Evolutionary conservation across 2,888 invertebrate species (phyloP).

Genomic region (Strigamia maritima): DNA sequence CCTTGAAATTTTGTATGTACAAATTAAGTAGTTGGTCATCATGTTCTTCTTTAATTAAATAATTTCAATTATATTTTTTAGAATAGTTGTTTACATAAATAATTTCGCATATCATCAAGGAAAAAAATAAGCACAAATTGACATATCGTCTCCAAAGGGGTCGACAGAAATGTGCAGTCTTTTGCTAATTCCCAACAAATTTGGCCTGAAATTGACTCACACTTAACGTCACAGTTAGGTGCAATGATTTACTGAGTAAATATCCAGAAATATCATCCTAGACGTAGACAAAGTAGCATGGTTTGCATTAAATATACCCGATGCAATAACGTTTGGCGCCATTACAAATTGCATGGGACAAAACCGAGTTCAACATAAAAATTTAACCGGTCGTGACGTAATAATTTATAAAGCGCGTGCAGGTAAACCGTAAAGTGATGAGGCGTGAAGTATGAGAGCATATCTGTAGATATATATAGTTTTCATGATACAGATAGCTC

Average conservation of each 20-base stretch:
- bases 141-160: neutral
- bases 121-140: too few relatives aligned
- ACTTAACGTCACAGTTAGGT: neutral
- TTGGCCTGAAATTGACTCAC: neutral
- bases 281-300: neutral
- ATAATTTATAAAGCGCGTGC: neutral
- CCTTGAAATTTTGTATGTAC: neutral
- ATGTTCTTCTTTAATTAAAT: too few relatives aligned
- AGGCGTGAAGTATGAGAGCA: too few relatives aligned
- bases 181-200: neutral
- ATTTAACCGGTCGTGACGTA: conserved; percentile 7
- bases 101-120: too few relatives aligned
- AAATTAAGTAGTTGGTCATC: neutral
- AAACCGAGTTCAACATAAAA: neutral
- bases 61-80: too few relatives aligned
- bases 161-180: neutral
- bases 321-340: conserved; percentile 16
- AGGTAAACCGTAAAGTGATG: too few relatives aligned
- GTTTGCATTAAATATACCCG: neutral
- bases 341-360: neutral
- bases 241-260: neutral
- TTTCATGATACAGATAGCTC: too few relatives aligned
- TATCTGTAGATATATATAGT: too few relatives aligned
- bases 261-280: neutral
- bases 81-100: too few relatives aligned